A percentile compares a stretch with the other conserved stretches of the same genome.
phyloP scores from a whole-genome alignment of 2,888 invertebrate genomes.

The Pelosia muscerda region DNA sequence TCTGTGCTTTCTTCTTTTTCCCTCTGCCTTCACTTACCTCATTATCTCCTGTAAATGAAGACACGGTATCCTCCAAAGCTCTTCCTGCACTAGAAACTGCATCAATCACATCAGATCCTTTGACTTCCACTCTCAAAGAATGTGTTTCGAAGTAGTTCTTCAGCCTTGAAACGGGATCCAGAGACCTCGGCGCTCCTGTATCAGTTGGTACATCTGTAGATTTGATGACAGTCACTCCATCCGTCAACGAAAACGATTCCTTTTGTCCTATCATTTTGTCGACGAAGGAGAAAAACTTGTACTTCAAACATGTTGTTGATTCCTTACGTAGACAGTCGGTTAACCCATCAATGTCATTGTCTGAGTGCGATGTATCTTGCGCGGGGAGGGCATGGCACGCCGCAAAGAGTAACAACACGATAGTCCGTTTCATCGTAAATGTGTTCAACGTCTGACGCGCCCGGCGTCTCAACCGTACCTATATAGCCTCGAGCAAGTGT shows the following conservation, averaged over 20 bases:
- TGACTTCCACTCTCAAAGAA: constrained; percentile 93
- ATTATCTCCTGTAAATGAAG: constrained; percentile 87
- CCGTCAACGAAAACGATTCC: constrained; percentile 92
- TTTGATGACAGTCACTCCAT: constrained; percentile 94
- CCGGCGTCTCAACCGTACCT: constrained; percentile 68
- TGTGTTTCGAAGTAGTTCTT: constrained; percentile 93
- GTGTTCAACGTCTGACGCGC: constrained; percentile 73
- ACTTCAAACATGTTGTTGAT: constrained; percentile 94
- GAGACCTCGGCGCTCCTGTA: constrained; percentile 92
- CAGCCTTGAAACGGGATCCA: constrained; percentile 90
- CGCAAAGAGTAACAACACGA: constrained; percentile 72
- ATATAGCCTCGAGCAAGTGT: constrained; percentile 68
- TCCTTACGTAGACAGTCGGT: constrained; percentile 94
- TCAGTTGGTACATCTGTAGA: constrained; percentile 90
- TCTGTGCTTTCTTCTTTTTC: constrained; percentile 94
- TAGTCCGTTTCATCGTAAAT: constrained; percentile 78
- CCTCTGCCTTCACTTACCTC: constrained; percentile 89
- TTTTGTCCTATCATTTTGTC: constrained; percentile 94
- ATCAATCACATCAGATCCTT: constrained; percentile 93
- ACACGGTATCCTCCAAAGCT: constrained; percentile 91
- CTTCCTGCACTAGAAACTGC: constrained; percentile 93
- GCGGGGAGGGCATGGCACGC: constrained; percentile 89
- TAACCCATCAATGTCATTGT: constrained; percentile 92
- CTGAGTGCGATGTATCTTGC: constrained; percentile 89
- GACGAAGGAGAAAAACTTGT: constrained; percentile 94